These are phyloP conservation scores for Beroe ovata DNA, from an alignment of 37 sponge, comb jelly and placozoan species.

Conservation along the genomic window DNA sequence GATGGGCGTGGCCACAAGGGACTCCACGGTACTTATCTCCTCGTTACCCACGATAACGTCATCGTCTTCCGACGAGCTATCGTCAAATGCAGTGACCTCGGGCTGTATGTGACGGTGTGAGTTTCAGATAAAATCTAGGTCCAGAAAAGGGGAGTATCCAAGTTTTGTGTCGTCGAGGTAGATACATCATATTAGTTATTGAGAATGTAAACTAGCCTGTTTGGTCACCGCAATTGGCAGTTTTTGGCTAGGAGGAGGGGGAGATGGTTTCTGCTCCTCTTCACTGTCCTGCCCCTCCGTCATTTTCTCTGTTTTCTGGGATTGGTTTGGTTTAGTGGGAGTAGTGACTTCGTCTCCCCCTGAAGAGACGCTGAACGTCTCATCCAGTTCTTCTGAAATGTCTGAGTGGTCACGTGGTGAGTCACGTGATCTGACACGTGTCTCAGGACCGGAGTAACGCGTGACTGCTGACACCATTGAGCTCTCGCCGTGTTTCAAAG, in stretches of 20 bases:
- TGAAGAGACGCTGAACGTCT: neutral
- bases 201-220: neutral
- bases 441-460: neutral
- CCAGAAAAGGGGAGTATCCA: too few species aligned
- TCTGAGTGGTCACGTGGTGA: neutral
- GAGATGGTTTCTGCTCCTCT: neutral
- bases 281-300: neutral
- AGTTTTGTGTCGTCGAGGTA: too few species aligned
- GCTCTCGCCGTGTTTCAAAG: too few species aligned
- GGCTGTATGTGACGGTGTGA: too few species aligned
- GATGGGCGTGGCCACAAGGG: neutral
- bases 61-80: neutral
- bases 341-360: neutral
- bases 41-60: neutral
- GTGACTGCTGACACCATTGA: slow-evolving; percentile 1
- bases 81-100: neutral
- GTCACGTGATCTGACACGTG: neutral
- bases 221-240: neutral
- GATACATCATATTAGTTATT: too few species aligned
- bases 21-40: neutral
- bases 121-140: too few species aligned
- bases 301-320: slow-evolving; percentile 6
- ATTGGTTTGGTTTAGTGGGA: neutral
- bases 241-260: neutral
- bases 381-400: neutral